Percentiles rank a stretch among this genome's conserved stretches.
Evolutionary conservation across 2,113 vertebrate species (phyloP).

Genomic region (Pachycephala philippinensis): DNA sequence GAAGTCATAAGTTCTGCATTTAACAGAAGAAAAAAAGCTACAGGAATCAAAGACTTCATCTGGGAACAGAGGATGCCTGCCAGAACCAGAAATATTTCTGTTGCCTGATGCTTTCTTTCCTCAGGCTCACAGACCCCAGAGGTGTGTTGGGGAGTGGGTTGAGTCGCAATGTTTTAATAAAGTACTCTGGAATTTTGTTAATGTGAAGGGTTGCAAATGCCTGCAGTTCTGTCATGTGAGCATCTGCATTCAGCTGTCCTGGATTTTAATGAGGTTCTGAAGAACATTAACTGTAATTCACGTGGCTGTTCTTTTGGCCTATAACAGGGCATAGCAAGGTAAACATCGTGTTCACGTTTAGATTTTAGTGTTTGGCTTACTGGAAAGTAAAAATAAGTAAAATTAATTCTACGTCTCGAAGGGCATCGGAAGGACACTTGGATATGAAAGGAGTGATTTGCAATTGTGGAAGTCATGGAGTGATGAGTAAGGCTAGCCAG

Average conservation of each 20-base stretch:
- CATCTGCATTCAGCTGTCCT: background rate
- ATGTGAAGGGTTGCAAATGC: background rate
- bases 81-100: slow-evolving; percentile 17
- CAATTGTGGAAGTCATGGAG: background rate
- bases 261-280: background rate
- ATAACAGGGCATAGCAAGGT: background rate
- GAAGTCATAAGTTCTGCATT: slow-evolving; percentile 7
- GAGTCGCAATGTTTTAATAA: background rate
- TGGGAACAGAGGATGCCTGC: background rate
- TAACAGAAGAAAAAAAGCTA: background rate
- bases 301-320: background rate
- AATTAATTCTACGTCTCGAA: background rate
- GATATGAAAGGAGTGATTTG: background rate
- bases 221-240: background rate
- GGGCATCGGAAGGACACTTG: background rate
- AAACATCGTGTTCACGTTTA: background rate
- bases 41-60: slow-evolving; percentile 22
- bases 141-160: background rate
- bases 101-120: background rate
- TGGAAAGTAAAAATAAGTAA: background rate
- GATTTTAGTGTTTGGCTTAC: background rate
- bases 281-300: background rate
- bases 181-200: slow-evolving; percentile 10
- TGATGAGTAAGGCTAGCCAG: background rate
- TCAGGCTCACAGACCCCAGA: background rate